Conservation (phyloP, 2,113 vertebrate species). For the Girardinichthys multiradiatus region DNA sequence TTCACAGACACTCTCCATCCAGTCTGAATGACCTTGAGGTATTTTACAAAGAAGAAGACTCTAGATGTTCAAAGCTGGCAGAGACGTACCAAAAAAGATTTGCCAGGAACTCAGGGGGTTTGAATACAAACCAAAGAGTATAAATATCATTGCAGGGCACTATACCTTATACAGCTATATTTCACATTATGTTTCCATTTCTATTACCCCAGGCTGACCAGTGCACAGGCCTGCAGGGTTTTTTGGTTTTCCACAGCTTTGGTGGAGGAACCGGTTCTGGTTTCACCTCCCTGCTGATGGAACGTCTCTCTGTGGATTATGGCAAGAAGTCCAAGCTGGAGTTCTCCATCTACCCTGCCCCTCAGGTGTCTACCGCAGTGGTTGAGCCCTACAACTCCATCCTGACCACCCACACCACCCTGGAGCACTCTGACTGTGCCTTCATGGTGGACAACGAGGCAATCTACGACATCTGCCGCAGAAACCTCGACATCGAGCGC, state of each 20-base stretch:
- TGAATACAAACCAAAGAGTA: too few relatives aligned
- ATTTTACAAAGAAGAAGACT: background rate
- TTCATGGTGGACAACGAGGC: conserved; percentile 88
- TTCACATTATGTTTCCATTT: background rate
- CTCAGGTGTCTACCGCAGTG: conserved; percentile 79
- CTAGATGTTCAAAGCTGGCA: background rate
- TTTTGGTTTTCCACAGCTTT: conserved; percentile 83
- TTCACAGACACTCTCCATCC: background rate
- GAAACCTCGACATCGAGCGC: conserved; percentile 84
- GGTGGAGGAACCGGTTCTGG: conserved; percentile 81
- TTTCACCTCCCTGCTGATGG: conserved; percentile 91
- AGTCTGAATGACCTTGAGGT: background rate
- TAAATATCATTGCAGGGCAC: background rate
- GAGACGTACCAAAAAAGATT: background rate
- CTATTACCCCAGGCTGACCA: conserved; percentile 57
- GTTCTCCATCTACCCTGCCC: conserved; percentile 91
- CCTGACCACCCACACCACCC: conserved; percentile 86
- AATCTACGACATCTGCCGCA: conserved; percentile 86
- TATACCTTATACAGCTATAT: background rate
- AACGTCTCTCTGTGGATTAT: conserved; percentile 90
- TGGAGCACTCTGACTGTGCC: conserved; percentile 88
- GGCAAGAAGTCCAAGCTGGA: conserved; percentile 94
- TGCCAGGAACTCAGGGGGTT: too few relatives aligned
- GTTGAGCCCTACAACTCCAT: conserved; percentile 87
- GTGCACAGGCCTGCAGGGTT: conserved; percentile 70